phyloP scores from a whole-genome alignment of 2,113 vertebrate genomes.

The Nyctereutes procyonoides region DNA sequence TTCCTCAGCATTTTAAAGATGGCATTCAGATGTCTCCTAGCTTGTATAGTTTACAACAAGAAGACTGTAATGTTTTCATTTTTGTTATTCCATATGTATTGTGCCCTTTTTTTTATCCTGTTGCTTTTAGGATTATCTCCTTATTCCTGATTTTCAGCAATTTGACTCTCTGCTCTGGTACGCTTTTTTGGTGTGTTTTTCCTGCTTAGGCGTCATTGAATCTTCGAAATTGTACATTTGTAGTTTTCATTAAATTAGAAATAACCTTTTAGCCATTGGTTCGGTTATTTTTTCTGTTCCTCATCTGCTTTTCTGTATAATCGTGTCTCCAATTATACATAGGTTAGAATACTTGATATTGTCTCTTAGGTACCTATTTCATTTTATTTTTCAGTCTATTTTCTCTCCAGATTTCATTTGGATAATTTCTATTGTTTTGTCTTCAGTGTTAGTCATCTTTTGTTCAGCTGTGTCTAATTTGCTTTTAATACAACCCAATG shows the following conservation, averaged over 20 bases:
- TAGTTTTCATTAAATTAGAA: background rate
- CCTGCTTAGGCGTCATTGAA: background rate
- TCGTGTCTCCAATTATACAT: background rate
- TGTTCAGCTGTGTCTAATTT: background rate
- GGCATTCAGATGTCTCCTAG: background rate
- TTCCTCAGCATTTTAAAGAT: background rate
- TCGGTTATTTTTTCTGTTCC: background rate
- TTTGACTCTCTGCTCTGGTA: background rate
- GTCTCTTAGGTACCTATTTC: background rate
- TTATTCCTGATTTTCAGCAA: background rate
- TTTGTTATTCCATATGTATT: background rate
- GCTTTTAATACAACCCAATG: background rate
- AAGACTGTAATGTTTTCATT: slow-evolving; percentile 4
- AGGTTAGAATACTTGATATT: background rate
- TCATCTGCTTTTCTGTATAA: background rate
- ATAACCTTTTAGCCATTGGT: background rate
- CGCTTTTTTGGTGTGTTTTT: slow-evolving; percentile 46
- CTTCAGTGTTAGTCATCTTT: background rate
- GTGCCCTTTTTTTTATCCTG: background rate
- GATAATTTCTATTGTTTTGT: background rate
- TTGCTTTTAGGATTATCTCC: background rate
- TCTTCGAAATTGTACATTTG: slow-evolving; percentile 2
- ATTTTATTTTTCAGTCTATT: background rate
- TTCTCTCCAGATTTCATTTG: background rate
- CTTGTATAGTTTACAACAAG: background rate